phyloP scores from a whole-genome alignment of 2,113 vertebrate species.

The Pycnonotus jocosus region DNA sequence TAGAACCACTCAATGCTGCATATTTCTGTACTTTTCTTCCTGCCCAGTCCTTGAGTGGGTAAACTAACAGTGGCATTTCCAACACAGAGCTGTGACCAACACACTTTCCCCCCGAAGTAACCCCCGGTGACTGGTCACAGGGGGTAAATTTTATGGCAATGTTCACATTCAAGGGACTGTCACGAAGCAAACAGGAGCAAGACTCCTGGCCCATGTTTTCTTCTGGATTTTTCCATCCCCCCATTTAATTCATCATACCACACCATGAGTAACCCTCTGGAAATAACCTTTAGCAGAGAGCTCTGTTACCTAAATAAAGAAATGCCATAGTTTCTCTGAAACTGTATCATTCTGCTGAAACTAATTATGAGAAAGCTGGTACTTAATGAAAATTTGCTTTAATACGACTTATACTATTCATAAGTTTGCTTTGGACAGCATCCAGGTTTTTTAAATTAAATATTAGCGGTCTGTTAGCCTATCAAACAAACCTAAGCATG shows the following conservation, averaged over 20 bases:
- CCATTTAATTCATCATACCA: background rate
- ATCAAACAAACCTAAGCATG: conserved; percentile 54
- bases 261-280: background rate
- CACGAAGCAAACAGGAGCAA: background rate
- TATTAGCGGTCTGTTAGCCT: conserved; percentile 51
- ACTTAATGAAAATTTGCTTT: conserved; percentile 61
- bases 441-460: conserved; percentile 57
- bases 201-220: background rate
- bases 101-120: background rate
- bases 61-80: background rate
- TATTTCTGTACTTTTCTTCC: background rate
- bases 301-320: conserved; percentile 13
- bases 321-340: conserved; percentile 35
- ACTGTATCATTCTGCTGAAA: conserved; percentile 31
- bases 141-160: background rate
- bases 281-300: conserved; percentile 46
- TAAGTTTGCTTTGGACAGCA: conserved; percentile 54
- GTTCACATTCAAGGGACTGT: background rate
- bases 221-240: background rate
- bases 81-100: background rate
- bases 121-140: accelerated
- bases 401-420: conserved; percentile 54
- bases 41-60: background rate
- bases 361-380: conserved; percentile 52
- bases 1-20: background rate